Evolutionary conservation across 2,113 vertebrate species (phyloP).

Genomic region (Dromiciops gliroides): DNA sequence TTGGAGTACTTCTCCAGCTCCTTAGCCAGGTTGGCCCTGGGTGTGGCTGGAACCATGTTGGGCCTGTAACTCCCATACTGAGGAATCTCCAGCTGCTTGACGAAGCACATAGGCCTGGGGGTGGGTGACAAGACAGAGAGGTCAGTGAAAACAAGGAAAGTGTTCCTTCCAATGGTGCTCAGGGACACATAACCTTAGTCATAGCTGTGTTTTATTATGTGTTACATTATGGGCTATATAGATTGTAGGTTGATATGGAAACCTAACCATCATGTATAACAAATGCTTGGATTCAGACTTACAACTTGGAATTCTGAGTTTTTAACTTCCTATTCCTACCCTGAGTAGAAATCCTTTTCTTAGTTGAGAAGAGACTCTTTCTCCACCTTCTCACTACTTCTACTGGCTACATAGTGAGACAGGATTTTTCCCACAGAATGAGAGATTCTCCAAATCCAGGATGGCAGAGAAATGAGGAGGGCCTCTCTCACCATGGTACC

Average conservation of each 20-base stretch:
- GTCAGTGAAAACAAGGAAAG: not conserved
- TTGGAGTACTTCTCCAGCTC: slow-evolving; percentile 99
- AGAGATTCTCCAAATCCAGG: not conserved
- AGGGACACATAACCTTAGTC: not conserved
- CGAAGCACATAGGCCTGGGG: slow-evolving; percentile 97
- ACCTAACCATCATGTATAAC: not conserved
- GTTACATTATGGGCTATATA: not conserved
- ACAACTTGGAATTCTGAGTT: not conserved
- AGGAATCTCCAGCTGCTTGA: slow-evolving; percentile 98
- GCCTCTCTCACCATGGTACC: not conserved
- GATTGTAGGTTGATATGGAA: not conserved
- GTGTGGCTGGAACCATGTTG: slow-evolving; percentile 91
- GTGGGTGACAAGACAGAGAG: slow-evolving; percentile 16
- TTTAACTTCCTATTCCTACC: not conserved
- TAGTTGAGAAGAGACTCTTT: not conserved
- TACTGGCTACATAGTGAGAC: not conserved
- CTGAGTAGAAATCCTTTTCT: not conserved
- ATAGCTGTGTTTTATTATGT: not conserved
- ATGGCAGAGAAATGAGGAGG: not conserved
- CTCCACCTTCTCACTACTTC: not conserved
- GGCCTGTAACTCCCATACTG: slow-evolving; percentile 94
- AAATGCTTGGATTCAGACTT: not conserved
- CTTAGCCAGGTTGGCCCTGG: slow-evolving; percentile 97
- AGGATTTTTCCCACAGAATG: not conserved
- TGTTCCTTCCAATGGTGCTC: not conserved